A percentile compares a stretch with the other conserved stretches of the same genome.
Conservation (phyloP, 92 coral and sea anemone species). For the Blastomussa wellsi region DNA sequence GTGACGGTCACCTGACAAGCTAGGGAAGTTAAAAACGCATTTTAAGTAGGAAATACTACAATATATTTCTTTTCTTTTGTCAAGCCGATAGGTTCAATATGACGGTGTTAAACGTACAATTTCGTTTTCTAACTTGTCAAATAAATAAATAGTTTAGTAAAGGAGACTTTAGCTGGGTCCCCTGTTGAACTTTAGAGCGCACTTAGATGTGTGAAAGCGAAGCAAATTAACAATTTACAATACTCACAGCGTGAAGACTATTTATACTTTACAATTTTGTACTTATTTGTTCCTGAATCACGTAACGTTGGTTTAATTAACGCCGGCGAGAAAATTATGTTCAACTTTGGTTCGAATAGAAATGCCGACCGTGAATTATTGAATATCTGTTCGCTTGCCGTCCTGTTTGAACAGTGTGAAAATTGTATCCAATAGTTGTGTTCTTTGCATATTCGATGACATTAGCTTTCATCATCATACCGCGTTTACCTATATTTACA, state of each 20-base stretch:
- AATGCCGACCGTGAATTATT: neutral
- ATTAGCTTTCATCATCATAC: neutral
- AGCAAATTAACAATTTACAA: neutral
- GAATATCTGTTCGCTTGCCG: neutral
- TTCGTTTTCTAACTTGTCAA: neutral
- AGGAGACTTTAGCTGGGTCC: neutral
- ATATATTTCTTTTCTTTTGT: neutral
- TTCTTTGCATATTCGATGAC: neutral
- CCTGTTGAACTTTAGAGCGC: neutral
- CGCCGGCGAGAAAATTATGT: neutral
- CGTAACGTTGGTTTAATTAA: neutral
- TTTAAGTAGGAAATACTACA: slow-evolving; percentile 4
- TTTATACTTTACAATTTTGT: neutral
- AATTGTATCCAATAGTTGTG: neutral
- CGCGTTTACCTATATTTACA: slow-evolving; percentile 2
- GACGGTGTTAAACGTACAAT: neutral
- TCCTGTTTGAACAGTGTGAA: slow-evolving; percentile 2
- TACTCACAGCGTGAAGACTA: neutral
- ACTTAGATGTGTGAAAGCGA: neutral
- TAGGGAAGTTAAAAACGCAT: neutral
- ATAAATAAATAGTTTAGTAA: neutral
- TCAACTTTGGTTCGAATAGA: neutral
- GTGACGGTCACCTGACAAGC: neutral
- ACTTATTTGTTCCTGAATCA: neutral
- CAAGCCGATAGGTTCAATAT: neutral